phyloP scores from a whole-genome alignment of 2,888 invertebrate species.

The Meghimatium bilineatum region DNA sequence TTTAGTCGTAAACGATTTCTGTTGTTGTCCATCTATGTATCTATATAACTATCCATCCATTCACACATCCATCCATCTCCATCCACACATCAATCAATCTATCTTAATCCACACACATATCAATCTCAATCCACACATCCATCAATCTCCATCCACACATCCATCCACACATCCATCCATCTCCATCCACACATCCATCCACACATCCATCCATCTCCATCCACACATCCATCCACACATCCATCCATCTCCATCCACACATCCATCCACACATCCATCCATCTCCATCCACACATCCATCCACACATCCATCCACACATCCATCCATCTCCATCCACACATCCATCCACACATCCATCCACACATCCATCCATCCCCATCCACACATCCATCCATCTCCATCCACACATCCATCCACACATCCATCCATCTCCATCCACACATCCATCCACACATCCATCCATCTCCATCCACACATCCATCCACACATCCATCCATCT shows the following conservation, averaged over 20 bases:
- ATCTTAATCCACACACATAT: not conserved
- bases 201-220: not conserved
- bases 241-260: conserved; percentile 1
- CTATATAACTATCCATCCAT: not conserved
- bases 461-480: no score
- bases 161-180: not conserved
- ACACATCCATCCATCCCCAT: no score
- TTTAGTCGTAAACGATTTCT: no score
- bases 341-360: no score
- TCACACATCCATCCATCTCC: conserved; percentile 4
- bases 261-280: not conserved
- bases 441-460: no score
- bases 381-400: no score
- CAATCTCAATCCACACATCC: not conserved
- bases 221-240: not conserved
- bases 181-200: not conserved
- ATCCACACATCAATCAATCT: not conserved
- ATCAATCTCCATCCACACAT: not conserved
- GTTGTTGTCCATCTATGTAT: no score
- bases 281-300: not conserved
- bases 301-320: not conserved
- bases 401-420: no score
- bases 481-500: no score
- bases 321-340: not conserved
- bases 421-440: no score